Conservation (phyloP, 2,113 vertebrate genomes). For the Cathartes aura region DNA sequence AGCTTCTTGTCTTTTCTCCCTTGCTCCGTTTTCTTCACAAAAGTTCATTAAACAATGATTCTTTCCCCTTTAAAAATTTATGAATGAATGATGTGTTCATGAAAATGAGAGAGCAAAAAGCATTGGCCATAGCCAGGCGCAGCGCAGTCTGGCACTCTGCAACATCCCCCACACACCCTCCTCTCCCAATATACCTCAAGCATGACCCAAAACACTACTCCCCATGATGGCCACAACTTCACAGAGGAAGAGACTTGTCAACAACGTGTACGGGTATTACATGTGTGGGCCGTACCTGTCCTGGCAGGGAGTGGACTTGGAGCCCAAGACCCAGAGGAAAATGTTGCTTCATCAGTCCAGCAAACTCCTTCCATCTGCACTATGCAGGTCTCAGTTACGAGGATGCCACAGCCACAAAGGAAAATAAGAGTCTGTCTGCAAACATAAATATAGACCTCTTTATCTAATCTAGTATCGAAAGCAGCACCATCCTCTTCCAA, state of each 20-base stretch:
- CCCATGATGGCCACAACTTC: neutral
- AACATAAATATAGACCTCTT: neutral
- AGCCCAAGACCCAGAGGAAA: neutral
- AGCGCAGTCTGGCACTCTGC: neutral
- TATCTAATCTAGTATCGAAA: neutral
- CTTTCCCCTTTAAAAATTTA: constrained; percentile 21
- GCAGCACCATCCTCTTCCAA: neutral
- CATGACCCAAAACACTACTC: neutral
- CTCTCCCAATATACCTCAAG: neutral
- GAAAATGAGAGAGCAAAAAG: constrained; percentile 34
- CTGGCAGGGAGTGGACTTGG: fast-evolving
- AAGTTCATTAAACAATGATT: constrained; percentile 65
- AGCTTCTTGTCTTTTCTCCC: neutral
- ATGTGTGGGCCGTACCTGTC: neutral
- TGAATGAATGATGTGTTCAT: neutral
- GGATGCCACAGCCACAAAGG: neutral
- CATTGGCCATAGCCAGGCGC: neutral
- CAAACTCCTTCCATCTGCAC: neutral
- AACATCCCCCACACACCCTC: fast-evolving
- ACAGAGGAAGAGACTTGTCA: neutral
- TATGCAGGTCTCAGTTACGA: neutral
- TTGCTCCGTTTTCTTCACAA: neutral
- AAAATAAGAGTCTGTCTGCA: neutral
- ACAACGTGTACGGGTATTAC: fast-evolving
- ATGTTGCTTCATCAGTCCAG: neutral